A percentile compares a stretch with the other conserved stretches of the same genome.
Conservation (phyloP, 2,797 vertebrate species). For the Peromyscus melanophrys region DNA sequence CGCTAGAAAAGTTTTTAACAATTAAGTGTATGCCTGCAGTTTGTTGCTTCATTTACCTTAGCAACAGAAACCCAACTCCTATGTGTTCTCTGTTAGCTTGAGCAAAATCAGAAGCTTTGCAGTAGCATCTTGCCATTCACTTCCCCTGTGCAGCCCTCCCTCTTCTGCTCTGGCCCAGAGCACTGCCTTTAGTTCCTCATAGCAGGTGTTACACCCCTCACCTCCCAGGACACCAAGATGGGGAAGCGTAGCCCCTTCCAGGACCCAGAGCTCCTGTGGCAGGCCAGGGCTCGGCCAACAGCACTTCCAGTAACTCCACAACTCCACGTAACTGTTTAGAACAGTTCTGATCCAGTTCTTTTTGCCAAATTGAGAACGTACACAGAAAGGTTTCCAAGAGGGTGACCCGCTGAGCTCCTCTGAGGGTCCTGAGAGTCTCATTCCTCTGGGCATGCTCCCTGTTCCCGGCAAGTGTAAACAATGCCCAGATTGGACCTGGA, state of each 20-base stretch:
- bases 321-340: fast-evolving
- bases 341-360: neutral
- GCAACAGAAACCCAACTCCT: neutral
- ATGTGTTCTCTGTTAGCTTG: neutral
- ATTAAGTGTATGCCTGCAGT: neutral
- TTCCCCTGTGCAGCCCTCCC: neutral
- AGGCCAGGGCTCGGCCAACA: neutral
- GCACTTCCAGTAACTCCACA: fast-evolving
- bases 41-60: neutral
- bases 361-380: fast-evolving
- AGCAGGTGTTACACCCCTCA: fast-evolving
- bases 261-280: neutral
- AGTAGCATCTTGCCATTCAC: fast-evolving
- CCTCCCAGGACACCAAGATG: neutral
- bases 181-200: fast-evolving
- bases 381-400: neutral
- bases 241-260: neutral
- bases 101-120: neutral
- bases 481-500: too few relatives aligned
- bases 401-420: fast-evolving
- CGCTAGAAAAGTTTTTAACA: neutral
- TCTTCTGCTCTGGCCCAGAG: neutral
- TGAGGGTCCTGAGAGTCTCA: fast-evolving
- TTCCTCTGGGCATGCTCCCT: fast-evolving
- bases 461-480: fast-evolving